These are phyloP conservation scores for Parasteatoda tepidariorum DNA, from an alignment of 1,140 invertebrate species.

Conservation along the genomic window DNA sequence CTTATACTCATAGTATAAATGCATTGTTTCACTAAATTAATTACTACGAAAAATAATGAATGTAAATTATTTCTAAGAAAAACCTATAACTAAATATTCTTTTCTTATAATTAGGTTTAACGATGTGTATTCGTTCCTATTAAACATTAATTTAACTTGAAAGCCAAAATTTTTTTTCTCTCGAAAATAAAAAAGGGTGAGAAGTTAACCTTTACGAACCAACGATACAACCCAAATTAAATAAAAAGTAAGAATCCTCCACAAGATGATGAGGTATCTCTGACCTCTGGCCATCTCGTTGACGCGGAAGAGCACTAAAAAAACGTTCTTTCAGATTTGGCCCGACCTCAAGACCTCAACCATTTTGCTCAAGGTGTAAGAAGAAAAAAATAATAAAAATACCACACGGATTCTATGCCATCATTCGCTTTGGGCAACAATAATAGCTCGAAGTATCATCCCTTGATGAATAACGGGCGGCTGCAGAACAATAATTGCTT, in stretches of 20 bases:
- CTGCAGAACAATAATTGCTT: background rate
- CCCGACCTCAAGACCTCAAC: conserved; percentile 45
- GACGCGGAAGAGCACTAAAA: conserved; percentile 9
- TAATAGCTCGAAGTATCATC: background rate
- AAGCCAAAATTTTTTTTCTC: no score
- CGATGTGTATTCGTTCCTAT: no score
- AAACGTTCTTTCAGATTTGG: background rate
- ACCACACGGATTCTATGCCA: conserved; percentile 11
- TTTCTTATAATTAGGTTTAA: no score
- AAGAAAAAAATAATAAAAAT: conserved; percentile 1
- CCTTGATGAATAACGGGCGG: background rate
- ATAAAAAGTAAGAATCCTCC: background rate
- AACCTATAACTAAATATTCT: no score
- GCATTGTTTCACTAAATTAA: no score
- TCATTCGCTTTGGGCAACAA: conserved; percentile 14
- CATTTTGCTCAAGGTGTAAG: conserved; percentile 2
- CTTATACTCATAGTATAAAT: no score
- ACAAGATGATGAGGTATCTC: background rate
- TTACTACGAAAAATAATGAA: no score
- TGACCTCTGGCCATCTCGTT: conserved; percentile 31
- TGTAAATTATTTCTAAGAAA: no score
- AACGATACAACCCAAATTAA: background rate
- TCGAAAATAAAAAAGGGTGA: background rate
- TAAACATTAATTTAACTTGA: no score
- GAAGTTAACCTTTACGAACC: background rate